Base-by-base conservation (phyloP, 1,140 invertebrate species). In the Drosophila mojavensis region DNA sequence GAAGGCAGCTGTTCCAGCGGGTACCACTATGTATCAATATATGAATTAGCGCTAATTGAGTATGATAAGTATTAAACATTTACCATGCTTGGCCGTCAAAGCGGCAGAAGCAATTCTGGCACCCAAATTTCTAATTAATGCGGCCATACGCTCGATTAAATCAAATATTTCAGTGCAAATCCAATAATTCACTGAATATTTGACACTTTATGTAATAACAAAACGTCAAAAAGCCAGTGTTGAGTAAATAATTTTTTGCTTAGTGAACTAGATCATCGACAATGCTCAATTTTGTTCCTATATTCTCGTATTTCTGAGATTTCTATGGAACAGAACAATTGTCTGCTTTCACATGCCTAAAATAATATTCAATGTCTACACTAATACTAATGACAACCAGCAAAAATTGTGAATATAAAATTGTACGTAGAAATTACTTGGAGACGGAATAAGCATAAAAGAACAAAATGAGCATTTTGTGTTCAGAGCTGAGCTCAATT, bases 191-290 rank as follows among this genome's bases (percentile, higher is more conserved):
- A 64, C 75, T 70, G 71, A 75, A 54, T 63, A 88, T 88, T 72
- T 77, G 51, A 74, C 68, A 78, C 30, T 90, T 91, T 90, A 91
- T 91, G 88, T 91, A 91, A 91, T 90, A 81, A 72, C 65, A 88
- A 85, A 85, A 85, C 62, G 82, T 78, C 75, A 78, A 78, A 56
- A 6, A 15, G 7, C 33, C 58, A 84, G 81, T 72, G 81, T 76
- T 70, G 61, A 6, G 15, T 7, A 73, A 47, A 9, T 28, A 24
- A 4, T 1, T 15, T 17, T 30, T 30, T 7, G 9, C 3, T 3
- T 3, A 9, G 48, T 60, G 64, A 73, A 73, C 64, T 68, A 68
- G 64, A 41, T 68, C 56, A 11, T 36, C 36, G 15, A 50, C 36
- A 5, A 24, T 59, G 20, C 9, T 30, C 26, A 28, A 63, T 28